Evolutionary conservation across 2,113 vertebrate genomes (phyloP).

Genomic region (Lota lota): DNA sequence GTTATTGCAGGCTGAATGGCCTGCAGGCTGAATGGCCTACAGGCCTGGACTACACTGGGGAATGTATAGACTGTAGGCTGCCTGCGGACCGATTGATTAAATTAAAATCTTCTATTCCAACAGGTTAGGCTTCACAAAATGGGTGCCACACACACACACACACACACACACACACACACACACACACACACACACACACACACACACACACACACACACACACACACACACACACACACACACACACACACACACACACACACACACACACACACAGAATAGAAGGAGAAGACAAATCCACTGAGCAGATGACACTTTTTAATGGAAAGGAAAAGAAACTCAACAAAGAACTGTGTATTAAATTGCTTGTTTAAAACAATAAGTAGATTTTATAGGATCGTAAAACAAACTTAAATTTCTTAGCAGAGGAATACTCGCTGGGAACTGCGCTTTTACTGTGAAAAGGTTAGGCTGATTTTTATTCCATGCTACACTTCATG

Average conservation of each 20-base stretch:
- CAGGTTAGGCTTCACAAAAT: slow-evolving; percentile 26
- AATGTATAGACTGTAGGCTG: slow-evolving; percentile 45
- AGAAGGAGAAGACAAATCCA: too few species aligned
- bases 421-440: slow-evolving; percentile 9
- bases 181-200: too few species aligned
- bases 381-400: slow-evolving; percentile 8
- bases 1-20: slow-evolving; percentile 5
- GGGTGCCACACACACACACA: slow-evolving; percentile 18
- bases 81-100: slow-evolving; percentile 2
- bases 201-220: too few species aligned
- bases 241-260: too few species aligned
- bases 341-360: too few species aligned
- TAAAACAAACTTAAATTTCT: slow-evolving; percentile 13
- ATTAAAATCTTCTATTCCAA: slow-evolving; percentile 22
- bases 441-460: slow-evolving; percentile 31
- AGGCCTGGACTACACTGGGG: slow-evolving; percentile 44
- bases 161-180: too few species aligned
- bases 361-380: neutral
- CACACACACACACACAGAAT: too few species aligned
- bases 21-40: slow-evolving; percentile 36
- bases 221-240: too few species aligned
- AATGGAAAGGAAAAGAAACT: too few species aligned
- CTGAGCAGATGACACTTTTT: too few species aligned
- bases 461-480: slow-evolving; percentile 57
- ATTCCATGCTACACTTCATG: slow-evolving; percentile 59